Evolutionary conservation across 2,888 invertebrate species (phyloP).

Genomic region (Catocala sponsa): DNA sequence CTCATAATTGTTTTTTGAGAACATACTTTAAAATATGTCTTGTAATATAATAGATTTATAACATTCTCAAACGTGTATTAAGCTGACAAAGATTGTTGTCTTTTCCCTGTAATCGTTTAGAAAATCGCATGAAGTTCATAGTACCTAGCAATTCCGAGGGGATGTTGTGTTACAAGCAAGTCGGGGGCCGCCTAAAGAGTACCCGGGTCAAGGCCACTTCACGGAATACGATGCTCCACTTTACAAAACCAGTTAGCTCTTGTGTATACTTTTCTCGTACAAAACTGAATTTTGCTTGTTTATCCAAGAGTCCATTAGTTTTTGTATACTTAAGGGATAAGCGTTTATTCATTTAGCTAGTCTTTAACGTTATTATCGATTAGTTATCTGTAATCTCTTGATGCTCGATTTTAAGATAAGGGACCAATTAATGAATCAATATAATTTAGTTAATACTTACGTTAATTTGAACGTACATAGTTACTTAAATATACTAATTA

Average conservation of each 20-base stretch:
- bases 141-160: constrained; percentile 30
- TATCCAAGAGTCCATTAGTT: constrained; percentile 16
- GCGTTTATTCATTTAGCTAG: not conserved
- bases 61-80: too few species aligned
- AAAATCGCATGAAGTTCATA: constrained; percentile 29
- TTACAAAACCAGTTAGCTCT: constrained; percentile 42
- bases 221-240: constrained; percentile 47
- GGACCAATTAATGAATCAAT: not conserved
- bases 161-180: constrained; percentile 38
- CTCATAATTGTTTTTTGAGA: too few species aligned
- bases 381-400: too few species aligned
- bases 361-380: too few species aligned
- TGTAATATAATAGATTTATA: too few species aligned
- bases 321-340: not conserved
- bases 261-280: constrained; percentile 25
- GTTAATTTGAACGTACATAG: not conserved
- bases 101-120: constrained; percentile 19
- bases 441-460: constrained; percentile 11
- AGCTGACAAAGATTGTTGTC: constrained; percentile 1
- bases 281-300: constrained; percentile 10
- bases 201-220: constrained; percentile 52
- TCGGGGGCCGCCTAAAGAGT: constrained; percentile 33
- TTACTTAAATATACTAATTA: constrained; percentile 5
- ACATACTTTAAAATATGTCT: too few species aligned
- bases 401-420: not conserved